Conservation (phyloP, 2,113 vertebrate genomes). For the Hemiprocne comata region DNA sequence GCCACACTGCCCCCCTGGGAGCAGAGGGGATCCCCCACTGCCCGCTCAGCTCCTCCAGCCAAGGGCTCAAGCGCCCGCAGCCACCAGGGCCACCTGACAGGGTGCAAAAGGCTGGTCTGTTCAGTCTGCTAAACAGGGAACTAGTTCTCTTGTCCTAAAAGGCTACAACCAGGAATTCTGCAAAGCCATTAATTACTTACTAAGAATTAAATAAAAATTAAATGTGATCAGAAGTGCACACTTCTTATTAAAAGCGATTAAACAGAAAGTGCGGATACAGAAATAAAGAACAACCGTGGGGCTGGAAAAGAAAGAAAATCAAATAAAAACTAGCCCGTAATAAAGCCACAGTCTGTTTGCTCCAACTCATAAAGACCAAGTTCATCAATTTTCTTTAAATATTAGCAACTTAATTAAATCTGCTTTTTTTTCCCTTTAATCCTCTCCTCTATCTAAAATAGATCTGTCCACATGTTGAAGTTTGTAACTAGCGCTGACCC, state of each 20-base stretch:
- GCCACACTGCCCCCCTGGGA: background rate
- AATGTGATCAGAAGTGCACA: slow-evolving; percentile 75
- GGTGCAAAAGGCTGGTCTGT: background rate
- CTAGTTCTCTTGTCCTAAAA: slow-evolving; percentile 41
- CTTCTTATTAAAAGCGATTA: slow-evolving; percentile 80
- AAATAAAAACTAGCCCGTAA: slow-evolving; percentile 70
- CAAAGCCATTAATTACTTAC: slow-evolving; percentile 74
- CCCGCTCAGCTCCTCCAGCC: background rate
- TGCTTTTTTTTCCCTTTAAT: slow-evolving; percentile 79
- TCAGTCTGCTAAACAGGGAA: background rate
- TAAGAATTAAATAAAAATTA: slow-evolving; percentile 83
- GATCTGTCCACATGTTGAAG: slow-evolving; percentile 82
- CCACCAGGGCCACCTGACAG: background rate
- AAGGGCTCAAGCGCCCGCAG: background rate
- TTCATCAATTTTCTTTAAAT: slow-evolving; percentile 88
- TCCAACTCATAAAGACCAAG: slow-evolving; percentile 73
- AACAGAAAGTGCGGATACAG: slow-evolving; percentile 72
- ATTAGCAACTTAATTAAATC: slow-evolving; percentile 88
- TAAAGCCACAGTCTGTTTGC: slow-evolving; percentile 52
- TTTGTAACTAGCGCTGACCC: slow-evolving; percentile 82
- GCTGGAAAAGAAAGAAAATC: slow-evolving; percentile 73
- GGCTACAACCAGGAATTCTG: slow-evolving; percentile 62
- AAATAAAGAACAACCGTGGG: slow-evolving; percentile 69
- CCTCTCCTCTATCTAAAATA: slow-evolving; percentile 85
- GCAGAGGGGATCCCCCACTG: background rate